Evolutionary conservation across 2,113 vertebrate genomes (phyloP).

Genomic region (Thalassoma bifasciatum): DNA sequence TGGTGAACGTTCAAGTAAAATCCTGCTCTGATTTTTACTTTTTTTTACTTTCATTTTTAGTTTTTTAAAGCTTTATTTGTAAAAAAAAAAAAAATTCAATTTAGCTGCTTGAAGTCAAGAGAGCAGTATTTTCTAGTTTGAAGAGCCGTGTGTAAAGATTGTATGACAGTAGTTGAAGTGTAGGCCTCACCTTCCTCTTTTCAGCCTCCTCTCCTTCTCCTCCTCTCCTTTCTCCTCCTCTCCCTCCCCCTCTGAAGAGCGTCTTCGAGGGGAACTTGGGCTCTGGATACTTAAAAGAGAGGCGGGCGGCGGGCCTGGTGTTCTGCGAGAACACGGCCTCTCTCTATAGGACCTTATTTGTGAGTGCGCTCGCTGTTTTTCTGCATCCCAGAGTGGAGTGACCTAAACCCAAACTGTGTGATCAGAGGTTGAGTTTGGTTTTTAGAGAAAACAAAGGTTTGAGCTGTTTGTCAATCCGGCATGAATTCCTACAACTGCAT

Average conservation of each 20-base stretch:
- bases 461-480: slow-evolving; percentile 29
- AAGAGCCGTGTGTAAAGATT: background rate
- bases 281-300: slow-evolving; percentile 94
- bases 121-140: too few relatives aligned
- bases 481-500: slow-evolving; percentile 45
- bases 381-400: slow-evolving; percentile 71
- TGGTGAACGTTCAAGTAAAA: too few relatives aligned
- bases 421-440: slow-evolving; percentile 8
- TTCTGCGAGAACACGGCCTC: slow-evolving; percentile 97
- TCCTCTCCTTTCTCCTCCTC: slow-evolving; percentile 51
- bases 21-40: too few relatives aligned
- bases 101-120: background rate
- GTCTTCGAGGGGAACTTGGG: slow-evolving; percentile 97
- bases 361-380: slow-evolving; percentile 87
- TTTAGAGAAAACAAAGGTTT: background rate
- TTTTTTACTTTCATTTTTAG: too few relatives aligned
- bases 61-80: too few relatives aligned
- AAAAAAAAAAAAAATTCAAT: too few relatives aligned
- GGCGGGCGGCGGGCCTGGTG: slow-evolving; percentile 93
- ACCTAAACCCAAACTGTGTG: slow-evolving; percentile 7
- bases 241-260: slow-evolving; percentile 87
- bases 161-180: background rate
- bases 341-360: slow-evolving; percentile 95
- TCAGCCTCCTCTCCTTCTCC: slow-evolving; percentile 78
- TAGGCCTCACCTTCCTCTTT: slow-evolving; percentile 49